phyloP scores from a whole-genome alignment of 2,797 vertebrate genomes.

The Malacoraja senta region DNA sequence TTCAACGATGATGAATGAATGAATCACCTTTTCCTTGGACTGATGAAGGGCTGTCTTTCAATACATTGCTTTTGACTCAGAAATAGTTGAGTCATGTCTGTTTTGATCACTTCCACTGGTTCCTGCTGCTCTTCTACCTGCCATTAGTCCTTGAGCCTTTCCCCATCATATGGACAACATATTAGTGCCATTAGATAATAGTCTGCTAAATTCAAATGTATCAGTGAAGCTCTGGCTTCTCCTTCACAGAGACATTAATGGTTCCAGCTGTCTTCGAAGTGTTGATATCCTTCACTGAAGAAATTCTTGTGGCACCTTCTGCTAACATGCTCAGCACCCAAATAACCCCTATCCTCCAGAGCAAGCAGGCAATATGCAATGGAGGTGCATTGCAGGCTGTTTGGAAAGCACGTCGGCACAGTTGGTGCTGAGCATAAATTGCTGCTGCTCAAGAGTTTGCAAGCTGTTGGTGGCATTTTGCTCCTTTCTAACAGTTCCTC shows the following conservation, averaged over 20 bases:
- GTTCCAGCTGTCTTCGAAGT: neutral
- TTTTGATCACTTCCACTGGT: neutral
- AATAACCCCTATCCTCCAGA: conserved; percentile 11
- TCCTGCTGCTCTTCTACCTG: neutral
- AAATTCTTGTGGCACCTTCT: neutral
- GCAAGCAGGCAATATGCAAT: neutral
- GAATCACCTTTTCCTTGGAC: neutral
- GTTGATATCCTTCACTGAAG: neutral
- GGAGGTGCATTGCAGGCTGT: conserved; percentile 11
- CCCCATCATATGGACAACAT: neutral
- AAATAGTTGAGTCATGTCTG: neutral
- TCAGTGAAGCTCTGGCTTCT: neutral
- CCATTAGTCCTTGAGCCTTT: neutral
- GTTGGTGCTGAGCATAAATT: conserved; percentile 21
- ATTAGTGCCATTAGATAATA: neutral
- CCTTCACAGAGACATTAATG: too few relatives aligned
- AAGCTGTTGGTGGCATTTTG: conserved; percentile 32
- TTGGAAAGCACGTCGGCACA: neutral
- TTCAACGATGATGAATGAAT: too few relatives aligned
- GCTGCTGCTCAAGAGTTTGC: neutral
- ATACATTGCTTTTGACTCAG: neutral
- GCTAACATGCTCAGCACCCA: neutral
- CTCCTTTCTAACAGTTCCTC: conserved; percentile 2
- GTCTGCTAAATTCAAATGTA: neutral
- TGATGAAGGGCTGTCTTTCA: neutral